phyloP scores from a whole-genome alignment of 2,888 invertebrate genomes.

The Aleiodes alternator region DNA sequence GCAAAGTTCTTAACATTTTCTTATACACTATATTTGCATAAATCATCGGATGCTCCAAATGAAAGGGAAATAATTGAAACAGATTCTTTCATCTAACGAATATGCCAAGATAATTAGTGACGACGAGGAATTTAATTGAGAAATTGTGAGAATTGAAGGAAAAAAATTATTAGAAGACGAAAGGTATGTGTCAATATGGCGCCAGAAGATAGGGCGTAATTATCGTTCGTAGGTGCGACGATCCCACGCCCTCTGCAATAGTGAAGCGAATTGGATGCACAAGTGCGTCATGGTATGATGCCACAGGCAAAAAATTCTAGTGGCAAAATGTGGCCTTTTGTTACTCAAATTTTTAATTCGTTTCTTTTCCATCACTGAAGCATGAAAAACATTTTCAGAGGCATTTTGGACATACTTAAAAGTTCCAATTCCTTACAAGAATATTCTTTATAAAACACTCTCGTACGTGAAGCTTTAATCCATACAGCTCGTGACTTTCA shows the following conservation, averaged over 20 bases:
- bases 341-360: too few species aligned
- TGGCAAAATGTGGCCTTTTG: conserved; percentile 28
- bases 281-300: conserved; percentile 37
- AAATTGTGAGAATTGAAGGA: conserved; percentile 12
- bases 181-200: conserved; percentile 35
- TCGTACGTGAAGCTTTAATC: too few species aligned
- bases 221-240: conserved; percentile 52
- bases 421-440: too few species aligned
- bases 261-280: conserved; percentile 25
- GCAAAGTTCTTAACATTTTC: conserved; percentile 10
- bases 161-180: conserved; percentile 15
- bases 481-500: too few species aligned
- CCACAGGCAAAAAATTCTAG: conserved; percentile 47
- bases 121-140: conserved; percentile 8
- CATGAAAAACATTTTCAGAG: too few species aligned
- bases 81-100: neutral
- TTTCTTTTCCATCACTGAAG: too few species aligned
- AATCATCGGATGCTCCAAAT: neutral
- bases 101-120: conserved; percentile 10
- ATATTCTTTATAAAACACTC: too few species aligned
- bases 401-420: too few species aligned
- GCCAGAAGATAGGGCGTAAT: conserved; percentile 52
- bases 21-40: too few species aligned
- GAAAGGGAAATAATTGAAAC: neutral
- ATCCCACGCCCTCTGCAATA: conserved; percentile 45